Percentiles rank a stretch among this genome's conserved stretches.
phyloP scores from a whole-genome alignment of 2,888 invertebrate genomes.

The Drosophila melanocephala region DNA sequence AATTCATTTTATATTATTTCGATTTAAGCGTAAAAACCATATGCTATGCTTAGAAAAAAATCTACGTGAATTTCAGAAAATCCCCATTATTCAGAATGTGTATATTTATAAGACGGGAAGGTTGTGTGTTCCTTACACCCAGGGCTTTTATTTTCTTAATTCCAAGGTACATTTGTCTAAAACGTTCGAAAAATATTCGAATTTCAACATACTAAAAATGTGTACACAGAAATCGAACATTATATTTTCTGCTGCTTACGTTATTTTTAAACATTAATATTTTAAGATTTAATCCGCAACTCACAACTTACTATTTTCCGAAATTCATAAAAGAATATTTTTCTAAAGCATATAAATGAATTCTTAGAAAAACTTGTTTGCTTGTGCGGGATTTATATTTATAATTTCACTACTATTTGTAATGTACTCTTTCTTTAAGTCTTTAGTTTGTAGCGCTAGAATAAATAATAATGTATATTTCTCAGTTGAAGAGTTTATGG shows the following conservation, averaged over 20 bases:
- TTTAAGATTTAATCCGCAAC: neutral
- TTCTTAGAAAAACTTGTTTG: neutral
- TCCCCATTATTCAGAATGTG: too few species aligned
- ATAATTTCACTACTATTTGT: neutral
- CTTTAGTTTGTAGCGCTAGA: neutral
- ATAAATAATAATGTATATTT: neutral
- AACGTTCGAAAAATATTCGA: too few species aligned
- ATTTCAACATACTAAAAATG: too few species aligned
- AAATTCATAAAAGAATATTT: neutral
- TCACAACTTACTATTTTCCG: neutral
- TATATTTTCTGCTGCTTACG: neutral
- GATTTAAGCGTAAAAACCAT: neutral
- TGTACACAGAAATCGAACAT: neutral
- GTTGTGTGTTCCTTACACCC: too few species aligned
- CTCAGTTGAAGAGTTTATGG: neutral
- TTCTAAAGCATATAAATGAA: neutral
- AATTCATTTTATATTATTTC: neutral
- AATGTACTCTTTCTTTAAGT: neutral
- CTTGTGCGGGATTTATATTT: neutral
- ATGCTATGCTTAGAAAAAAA: neutral
- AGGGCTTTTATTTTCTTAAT: too few species aligned
- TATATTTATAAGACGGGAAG: too few species aligned
- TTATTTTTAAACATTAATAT: neutral
- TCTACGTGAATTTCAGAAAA: too few species aligned
- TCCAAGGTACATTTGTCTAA: too few species aligned